Conservation (phyloP, 2,113 vertebrate genomes). For the Grallaria varia region DNA sequence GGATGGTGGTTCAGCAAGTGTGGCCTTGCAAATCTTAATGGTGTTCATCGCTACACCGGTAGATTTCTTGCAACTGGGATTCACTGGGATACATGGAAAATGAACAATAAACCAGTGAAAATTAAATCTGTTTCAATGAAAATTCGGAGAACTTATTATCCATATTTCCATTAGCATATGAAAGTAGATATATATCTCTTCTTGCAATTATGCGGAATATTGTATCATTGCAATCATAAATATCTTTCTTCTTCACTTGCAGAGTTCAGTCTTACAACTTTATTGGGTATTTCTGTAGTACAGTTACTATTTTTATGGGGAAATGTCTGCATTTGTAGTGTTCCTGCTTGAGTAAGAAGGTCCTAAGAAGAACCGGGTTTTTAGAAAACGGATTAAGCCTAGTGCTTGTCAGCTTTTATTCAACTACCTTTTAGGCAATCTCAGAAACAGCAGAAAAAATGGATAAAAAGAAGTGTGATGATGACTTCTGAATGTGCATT, state of each 20-base stretch:
- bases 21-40: slow-evolving; percentile 88
- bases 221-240: neutral
- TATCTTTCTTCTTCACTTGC: neutral
- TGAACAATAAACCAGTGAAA: slow-evolving; percentile 72
- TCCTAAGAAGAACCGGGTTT: neutral
- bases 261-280: neutral
- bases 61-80: slow-evolving; percentile 72
- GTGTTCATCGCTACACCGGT: slow-evolving; percentile 75
- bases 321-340: neutral
- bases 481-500: neutral
- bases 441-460: neutral
- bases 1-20: slow-evolving; percentile 93
- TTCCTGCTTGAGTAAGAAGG: neutral
- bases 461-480: neutral
- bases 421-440: neutral
- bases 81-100: slow-evolving; percentile 87
- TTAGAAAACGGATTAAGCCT: neutral
- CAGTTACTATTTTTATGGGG: neutral
- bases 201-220: neutral
- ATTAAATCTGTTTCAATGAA: slow-evolving; percentile 93
- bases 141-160: slow-evolving; percentile 80
- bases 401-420: neutral
- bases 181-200: neutral
- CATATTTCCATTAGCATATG: slow-evolving; percentile 66
- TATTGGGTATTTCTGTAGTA: neutral